These are phyloP conservation scores for Agonopterix alstromeriana DNA, from an alignment of 2,888 invertebrate species.

Conservation along the genomic window DNA sequence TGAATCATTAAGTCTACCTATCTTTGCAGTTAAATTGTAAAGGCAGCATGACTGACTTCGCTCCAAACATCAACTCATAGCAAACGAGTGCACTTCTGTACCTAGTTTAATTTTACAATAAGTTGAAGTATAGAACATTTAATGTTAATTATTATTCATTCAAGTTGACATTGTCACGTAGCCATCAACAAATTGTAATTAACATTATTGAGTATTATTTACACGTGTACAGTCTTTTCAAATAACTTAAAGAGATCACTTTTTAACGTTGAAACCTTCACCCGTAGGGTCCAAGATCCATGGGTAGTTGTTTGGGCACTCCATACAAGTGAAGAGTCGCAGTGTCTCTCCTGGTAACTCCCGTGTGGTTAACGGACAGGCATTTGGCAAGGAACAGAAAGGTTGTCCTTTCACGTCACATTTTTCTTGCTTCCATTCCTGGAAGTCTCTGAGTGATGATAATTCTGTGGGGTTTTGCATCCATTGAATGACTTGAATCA, in stretches of 20 bases:
- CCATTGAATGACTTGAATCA: conserved; percentile 95
- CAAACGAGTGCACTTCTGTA: conserved; percentile 5
- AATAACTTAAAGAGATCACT: conserved; percentile 78
- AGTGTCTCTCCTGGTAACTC: conserved; percentile 95
- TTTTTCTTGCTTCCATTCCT: conserved; percentile 94
- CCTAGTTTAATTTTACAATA: conserved; percentile 1
- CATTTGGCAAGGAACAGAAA: conserved; percentile 93
- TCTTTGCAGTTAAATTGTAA: conserved; percentile 25
- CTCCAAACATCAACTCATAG: conserved; percentile 20
- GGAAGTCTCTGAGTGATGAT: conserved; percentile 91
- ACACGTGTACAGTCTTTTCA: conserved; percentile 74
- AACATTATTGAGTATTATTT: conserved; percentile 75
- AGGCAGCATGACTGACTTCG: conserved; percentile 16
- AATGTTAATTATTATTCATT: conserved; percentile 17
- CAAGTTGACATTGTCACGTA: conserved; percentile 17
- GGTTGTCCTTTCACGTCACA: conserved; percentile 96
- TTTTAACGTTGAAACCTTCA: conserved; percentile 91
- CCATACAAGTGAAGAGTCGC: conserved; percentile 95
- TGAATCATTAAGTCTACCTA: conserved; percentile 29
- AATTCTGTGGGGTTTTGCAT: conserved; percentile 96
- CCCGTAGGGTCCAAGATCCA: conserved; percentile 97
- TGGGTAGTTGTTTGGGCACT: conserved; percentile 96
- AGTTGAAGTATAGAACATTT: conserved; percentile 9
- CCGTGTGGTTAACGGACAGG: conserved; percentile 91
- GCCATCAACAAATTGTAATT: conserved; percentile 19